Evolutionary conservation across 2,888 invertebrate genomes (phyloP).

Genomic region (Amphipoea lucens): DNA sequence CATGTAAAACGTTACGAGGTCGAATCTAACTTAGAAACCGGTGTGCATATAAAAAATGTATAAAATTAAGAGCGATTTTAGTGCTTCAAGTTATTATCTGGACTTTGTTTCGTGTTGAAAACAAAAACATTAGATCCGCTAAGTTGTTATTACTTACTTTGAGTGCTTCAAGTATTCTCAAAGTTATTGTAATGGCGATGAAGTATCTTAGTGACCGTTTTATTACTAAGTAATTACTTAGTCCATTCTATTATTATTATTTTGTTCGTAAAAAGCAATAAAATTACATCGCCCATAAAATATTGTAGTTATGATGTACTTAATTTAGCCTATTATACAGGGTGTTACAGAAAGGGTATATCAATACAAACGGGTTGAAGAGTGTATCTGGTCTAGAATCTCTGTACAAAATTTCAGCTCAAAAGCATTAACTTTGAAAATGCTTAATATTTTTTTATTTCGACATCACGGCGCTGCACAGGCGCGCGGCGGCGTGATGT

Average conservation of each 20-base stretch:
- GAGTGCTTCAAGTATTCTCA: not conserved
- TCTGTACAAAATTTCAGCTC: too few species aligned
- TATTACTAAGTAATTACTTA: constrained; percentile 8
- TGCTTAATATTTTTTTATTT: too few species aligned
- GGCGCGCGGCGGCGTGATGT: too few species aligned
- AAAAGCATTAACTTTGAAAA: too few species aligned
- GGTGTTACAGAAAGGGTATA: too few species aligned
- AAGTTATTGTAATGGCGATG: constrained; percentile 33
- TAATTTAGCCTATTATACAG: constrained; percentile 1
- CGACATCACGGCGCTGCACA: too few species aligned
- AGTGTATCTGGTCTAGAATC: too few species aligned
- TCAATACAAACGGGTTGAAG: too few species aligned
- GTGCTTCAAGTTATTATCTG: constrained; percentile 7
- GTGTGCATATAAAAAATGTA: not conserved
- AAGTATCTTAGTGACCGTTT: constrained; percentile 3
- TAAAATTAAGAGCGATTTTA: constrained; percentile 1
- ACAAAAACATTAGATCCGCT: constrained; percentile 39
- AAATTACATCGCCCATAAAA: constrained; percentile 4
- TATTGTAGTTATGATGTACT: not conserved
- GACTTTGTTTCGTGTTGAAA: constrained; percentile 16
- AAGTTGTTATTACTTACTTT: constrained; percentile 24
- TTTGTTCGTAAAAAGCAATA: constrained; percentile 11
- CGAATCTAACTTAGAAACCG: constrained; percentile 7
- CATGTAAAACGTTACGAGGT: constrained; percentile 32
- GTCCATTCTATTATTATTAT: not conserved